Evolutionary conservation across 2,888 invertebrate genomes (phyloP).

Genomic region (Troides aeacus): DNA sequence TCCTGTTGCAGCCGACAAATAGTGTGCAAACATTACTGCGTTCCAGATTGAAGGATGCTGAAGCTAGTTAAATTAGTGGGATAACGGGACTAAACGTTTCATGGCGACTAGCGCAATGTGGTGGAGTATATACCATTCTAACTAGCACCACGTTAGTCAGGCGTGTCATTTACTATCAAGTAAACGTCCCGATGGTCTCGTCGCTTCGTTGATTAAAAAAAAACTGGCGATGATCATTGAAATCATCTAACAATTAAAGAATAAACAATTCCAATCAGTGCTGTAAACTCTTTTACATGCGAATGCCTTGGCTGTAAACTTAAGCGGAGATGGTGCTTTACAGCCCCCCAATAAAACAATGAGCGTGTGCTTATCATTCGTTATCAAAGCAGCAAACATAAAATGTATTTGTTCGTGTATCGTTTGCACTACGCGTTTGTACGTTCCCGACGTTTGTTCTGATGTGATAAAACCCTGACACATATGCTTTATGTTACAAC

Average conservation of each 20-base stretch:
- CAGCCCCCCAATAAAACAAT: conserved; percentile 76
- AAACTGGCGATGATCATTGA: background rate
- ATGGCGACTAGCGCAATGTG: too few relatives aligned
- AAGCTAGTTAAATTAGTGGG: too few relatives aligned
- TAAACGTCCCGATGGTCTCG: too few relatives aligned
- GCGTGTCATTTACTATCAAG: too few relatives aligned
- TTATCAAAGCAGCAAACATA: conserved; percentile 72
- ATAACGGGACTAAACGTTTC: too few relatives aligned
- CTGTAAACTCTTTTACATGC: conserved; percentile 46
- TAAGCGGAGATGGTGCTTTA: conserved; percentile 50
- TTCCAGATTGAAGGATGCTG: too few relatives aligned
- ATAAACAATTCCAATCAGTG: conserved; percentile 30
- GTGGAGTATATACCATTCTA: too few relatives aligned
- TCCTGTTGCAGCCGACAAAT: too few relatives aligned
- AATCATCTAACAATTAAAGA: background rate
- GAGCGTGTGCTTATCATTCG: conserved; percentile 66
- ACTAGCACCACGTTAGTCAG: too few relatives aligned
- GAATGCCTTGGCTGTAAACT: conserved; percentile 43
- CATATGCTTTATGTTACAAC: conserved; percentile 23
- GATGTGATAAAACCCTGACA: conserved; percentile 53
- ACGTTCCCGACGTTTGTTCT: conserved; percentile 65
- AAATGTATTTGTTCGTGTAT: conserved; percentile 67
- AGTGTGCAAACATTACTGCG: too few relatives aligned
- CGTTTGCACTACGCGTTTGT: conserved; percentile 67
- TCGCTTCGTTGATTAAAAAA: too few relatives aligned